phyloP scores from a whole-genome alignment of 2,888 invertebrate genomes.

The Agrypnus murinus region DNA sequence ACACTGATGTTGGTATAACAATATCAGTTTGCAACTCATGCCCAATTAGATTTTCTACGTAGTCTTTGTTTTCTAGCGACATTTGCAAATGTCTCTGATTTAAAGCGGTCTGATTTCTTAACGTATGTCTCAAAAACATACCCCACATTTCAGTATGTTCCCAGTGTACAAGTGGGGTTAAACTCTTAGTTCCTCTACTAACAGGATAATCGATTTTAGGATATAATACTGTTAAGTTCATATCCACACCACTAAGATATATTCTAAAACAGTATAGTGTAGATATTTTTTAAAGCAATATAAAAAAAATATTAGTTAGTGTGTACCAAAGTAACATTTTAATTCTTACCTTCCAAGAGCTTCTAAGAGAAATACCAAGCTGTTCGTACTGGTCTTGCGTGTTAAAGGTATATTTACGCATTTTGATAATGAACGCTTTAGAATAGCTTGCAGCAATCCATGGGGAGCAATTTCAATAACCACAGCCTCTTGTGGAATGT shows the following conservation, averaged over 20 bases:
- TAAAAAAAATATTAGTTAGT: not conserved
- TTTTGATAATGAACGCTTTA: slow-evolving; percentile 84
- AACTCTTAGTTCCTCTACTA: slow-evolving; percentile 88
- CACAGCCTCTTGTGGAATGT: slow-evolving; percentile 88
- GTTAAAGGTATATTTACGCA: slow-evolving; percentile 85
- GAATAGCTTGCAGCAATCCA: slow-evolving; percentile 89
- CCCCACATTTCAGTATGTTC: slow-evolving; percentile 90
- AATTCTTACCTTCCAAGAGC: slow-evolving; percentile 81
- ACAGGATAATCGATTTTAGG: slow-evolving; percentile 88
- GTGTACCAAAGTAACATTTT: not conserved
- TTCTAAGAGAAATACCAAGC: slow-evolving; percentile 76
- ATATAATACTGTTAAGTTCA: slow-evolving; percentile 85
- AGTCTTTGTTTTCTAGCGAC: slow-evolving; percentile 72
- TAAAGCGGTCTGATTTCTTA: slow-evolving; percentile 63
- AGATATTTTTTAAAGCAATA: too few species aligned
- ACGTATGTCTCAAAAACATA: slow-evolving; percentile 65
- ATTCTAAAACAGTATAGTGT: slow-evolving; percentile 77
- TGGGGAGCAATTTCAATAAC: slow-evolving; percentile 94
- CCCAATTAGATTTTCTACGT: slow-evolving; percentile 64
- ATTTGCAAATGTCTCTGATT: slow-evolving; percentile 70
- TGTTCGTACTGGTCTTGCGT: slow-evolving; percentile 80
- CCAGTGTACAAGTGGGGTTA: slow-evolving; percentile 89
- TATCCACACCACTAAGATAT: slow-evolving; percentile 86
- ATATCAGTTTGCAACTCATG: slow-evolving; percentile 66
- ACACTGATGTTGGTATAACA: slow-evolving; percentile 64